These are phyloP conservation scores for Sphinx pinastri DNA, from an alignment of 2,888 invertebrate species.

Conservation along the genomic window DNA sequence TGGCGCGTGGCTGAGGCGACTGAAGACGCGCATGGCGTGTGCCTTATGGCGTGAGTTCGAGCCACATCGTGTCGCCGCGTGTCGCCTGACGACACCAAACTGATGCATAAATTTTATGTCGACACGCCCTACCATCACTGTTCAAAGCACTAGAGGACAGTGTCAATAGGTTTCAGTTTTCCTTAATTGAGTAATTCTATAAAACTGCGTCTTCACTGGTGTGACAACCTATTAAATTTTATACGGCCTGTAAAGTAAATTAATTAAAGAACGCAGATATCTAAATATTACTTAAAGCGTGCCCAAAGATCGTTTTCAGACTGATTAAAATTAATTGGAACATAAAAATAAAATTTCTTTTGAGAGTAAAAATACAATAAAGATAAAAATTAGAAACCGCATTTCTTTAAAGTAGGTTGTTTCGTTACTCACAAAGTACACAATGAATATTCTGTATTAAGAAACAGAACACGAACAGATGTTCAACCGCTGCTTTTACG, in stretches of 20 bases:
- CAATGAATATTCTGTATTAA: conserved; percentile 17
- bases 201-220: background rate
- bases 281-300: background rate
- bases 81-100: conserved; percentile 56
- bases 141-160: conserved; percentile 26
- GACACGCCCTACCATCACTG: conserved; percentile 31
- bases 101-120: conserved; percentile 66
- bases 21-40: conserved; percentile 51
- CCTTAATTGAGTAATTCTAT: conserved; percentile 42
- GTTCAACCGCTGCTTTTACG: conserved; percentile 17
- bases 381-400: background rate
- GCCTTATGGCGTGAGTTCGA: conserved; percentile 46
- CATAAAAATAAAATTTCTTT: no score
- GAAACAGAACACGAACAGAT: conserved; percentile 21
- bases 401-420: background rate
- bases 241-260: conserved; percentile 5
- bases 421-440: background rate
- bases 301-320: background rate
- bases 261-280: conserved; percentile 3
- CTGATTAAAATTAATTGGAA: background rate
- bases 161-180: conserved; percentile 31
- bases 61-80: conserved; percentile 54
- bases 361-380: background rate
- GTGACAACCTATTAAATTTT: conserved; percentile 22
- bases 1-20: conserved; percentile 53